These are phyloP conservation scores for Platygyra sinensis DNA, from an alignment of 64 coral and sea anemone species.

Conservation along the genomic window DNA sequence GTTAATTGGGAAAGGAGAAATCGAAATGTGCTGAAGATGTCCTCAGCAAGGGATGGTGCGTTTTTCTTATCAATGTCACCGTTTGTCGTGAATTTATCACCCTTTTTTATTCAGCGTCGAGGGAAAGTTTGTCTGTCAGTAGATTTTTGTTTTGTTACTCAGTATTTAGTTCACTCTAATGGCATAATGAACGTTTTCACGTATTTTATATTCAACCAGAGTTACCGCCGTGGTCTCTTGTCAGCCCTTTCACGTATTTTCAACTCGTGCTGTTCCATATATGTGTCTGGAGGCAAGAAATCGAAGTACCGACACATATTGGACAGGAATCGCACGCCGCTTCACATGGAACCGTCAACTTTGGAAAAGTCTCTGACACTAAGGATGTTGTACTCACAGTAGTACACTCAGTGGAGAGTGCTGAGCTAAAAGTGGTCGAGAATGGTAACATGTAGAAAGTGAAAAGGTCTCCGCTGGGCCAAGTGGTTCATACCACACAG, in stretches of 20 bases:
- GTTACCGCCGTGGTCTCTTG: conserved; percentile 17
- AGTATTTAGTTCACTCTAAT: conserved; percentile 5
- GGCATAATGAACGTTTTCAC: conserved; percentile 3
- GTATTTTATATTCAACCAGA: conserved; percentile 28
- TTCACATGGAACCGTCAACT: neutral
- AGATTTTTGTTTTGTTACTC: conserved; percentile 13
- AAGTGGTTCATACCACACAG: no score
- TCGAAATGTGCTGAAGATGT: conserved; percentile 10
- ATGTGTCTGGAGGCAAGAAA: neutral
- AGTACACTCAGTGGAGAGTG: neutral
- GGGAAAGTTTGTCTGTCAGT: neutral
- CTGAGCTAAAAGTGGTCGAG: neutral
- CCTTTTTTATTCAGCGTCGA: neutral
- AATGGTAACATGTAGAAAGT: neutral
- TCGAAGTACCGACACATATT: neutral
- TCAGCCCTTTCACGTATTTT: neutral
- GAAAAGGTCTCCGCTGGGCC: no score
- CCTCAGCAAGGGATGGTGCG: neutral
- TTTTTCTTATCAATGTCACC: conserved; percentile 23
- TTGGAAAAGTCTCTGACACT: conserved; percentile 5
- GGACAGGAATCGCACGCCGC: neutral
- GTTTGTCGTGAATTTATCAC: neutral
- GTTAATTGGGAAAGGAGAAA: neutral
- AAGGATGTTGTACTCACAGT: conserved; percentile 24
- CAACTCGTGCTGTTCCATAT: neutral